A percentile compares a stretch with the other conserved stretches of the same genome.
Evolutionary conservation across 2,888 invertebrate species (phyloP).

Genomic region (Mythimna loreyi): DNA sequence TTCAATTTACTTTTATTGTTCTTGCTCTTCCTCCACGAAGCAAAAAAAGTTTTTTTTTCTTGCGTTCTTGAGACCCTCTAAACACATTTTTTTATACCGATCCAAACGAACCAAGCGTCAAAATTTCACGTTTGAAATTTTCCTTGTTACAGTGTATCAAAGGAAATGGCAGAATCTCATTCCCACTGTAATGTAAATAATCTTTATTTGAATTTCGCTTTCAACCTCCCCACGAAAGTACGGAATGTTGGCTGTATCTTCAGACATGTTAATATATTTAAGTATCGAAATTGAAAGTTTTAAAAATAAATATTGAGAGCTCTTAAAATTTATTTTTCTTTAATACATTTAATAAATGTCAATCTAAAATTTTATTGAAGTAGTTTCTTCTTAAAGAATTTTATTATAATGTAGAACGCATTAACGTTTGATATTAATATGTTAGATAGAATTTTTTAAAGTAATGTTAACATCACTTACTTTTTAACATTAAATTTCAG

Average conservation of each 20-base stretch:
- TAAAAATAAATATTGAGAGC: constrained; percentile 7
- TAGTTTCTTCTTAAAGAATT: constrained; percentile 12
- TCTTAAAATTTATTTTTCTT: constrained; percentile 14
- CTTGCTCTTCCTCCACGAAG: constrained; percentile 82
- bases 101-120: constrained; percentile 79
- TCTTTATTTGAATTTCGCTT: constrained; percentile 76
- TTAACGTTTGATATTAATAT: no score
- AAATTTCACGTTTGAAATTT: constrained; percentile 78
- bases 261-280: constrained; percentile 34
- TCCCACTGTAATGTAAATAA: constrained; percentile 72
- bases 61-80: constrained; percentile 79
- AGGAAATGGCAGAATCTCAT: constrained; percentile 74
- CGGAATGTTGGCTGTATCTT: constrained; percentile 26
- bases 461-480: neutral
- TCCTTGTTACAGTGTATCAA: constrained; percentile 76
- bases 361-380: constrained; percentile 1
- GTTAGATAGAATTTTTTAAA: neutral
- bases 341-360: constrained; percentile 10
- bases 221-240: constrained; percentile 52
- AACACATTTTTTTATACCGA: constrained; percentile 84
- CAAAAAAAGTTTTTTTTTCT: constrained; percentile 79
- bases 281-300: constrained; percentile 10
- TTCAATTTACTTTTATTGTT: constrained; percentile 91
- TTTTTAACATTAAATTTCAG: no score
- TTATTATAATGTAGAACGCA: neutral